Evolutionary conservation across 1,140 invertebrate genomes (phyloP), one percentile per base, ranked within the genome.

Genomic region (Drosophila grimshawi): DNA sequence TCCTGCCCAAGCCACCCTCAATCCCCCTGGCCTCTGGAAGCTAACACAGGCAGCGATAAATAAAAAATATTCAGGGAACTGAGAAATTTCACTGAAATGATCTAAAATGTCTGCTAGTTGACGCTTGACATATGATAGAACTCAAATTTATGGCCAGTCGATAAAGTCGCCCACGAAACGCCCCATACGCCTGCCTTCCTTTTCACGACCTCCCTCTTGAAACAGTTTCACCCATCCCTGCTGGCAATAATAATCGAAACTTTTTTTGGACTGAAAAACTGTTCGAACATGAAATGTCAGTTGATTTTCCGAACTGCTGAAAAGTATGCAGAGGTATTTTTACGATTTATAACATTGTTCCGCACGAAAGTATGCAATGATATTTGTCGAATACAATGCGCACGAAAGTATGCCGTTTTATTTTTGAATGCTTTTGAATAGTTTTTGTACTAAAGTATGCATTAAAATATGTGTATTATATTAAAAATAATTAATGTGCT

Each of bases 401-500:
- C 10, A n/a, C 39, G n/a, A 43, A n/a, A 43, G 6, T 43, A 43
- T 43, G 39, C 39, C 4, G 3, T 43, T 3, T 7, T 3, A 39
- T 19, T 19, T 19, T 19, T 2, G 10, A 39, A 39, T 39, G 7
- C 7, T 39, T 39, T 5, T 33, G 4, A 33, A 33, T 33, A 5
- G 7, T 0, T 39, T 39, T 5, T 2, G 4, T 4, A 33, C 5
- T 4, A 33, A 33, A 33, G 33, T 33, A 33, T 33, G 33, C 33
- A 33, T 19, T 19, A 19, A 0, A 19, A 19, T 19, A 19, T 19
- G 19, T 19, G 2, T 30, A 49, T 49, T 10, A 3, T 30, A 10
- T 27, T 41, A 48, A 32, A 85, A 77, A 83, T 83, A 80, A 77
- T 81, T 85, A 30, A 49, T 30, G 4, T 30, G 46, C 3, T 30